These are phyloP conservation scores for Cherax quadricarinatus DNA, from an alignment of 1,140 invertebrate genomes.

Conservation along the genomic window DNA sequence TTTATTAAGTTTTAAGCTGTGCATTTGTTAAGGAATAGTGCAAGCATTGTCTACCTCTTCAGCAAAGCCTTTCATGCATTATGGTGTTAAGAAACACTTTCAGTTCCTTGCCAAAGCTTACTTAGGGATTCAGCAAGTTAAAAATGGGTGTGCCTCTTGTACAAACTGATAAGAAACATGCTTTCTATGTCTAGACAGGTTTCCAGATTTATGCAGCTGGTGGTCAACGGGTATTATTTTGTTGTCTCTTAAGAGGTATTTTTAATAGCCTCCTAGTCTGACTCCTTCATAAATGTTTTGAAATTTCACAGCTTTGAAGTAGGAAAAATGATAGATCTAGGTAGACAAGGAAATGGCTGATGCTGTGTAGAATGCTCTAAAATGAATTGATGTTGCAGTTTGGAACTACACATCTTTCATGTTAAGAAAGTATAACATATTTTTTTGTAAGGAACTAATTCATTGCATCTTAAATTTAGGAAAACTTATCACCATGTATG, in stretches of 20 bases:
- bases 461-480: neutral
- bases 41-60: slow-evolving; percentile 1
- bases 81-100: neutral
- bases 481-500: neutral
- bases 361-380: neutral
- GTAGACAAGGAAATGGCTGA: neutral
- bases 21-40: neutral
- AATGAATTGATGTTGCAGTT: neutral
- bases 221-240: neutral
- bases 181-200: neutral
- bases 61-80: neutral
- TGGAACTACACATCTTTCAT: neutral
- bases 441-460: neutral
- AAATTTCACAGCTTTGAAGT: neutral
- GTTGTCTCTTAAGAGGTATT: neutral
- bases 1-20: neutral
- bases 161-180: neutral
- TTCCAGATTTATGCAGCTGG: neutral
- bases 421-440: neutral
- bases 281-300: neutral
- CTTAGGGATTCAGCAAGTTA: neutral
- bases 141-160: neutral
- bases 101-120: neutral
- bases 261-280: too few species aligned
- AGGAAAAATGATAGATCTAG: neutral